A percentile compares a stretch with the other conserved stretches of the same genome.
These are phyloP conservation scores for Megalops cyprinoides DNA, from an alignment of 2,797 vertebrate genomes.

Conservation along the genomic window DNA sequence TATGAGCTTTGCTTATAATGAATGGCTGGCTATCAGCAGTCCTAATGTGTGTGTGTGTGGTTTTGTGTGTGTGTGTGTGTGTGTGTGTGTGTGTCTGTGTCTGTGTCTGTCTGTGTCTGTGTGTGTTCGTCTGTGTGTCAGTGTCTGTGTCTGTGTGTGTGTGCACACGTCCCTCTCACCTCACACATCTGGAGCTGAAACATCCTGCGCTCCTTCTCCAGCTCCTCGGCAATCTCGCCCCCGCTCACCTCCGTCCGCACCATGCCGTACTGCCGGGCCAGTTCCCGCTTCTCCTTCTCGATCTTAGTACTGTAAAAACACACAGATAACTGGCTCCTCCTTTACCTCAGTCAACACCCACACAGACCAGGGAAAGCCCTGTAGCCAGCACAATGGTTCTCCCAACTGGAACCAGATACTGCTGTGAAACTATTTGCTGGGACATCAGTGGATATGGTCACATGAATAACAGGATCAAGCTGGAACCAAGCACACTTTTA, in stretches of 20 bases:
- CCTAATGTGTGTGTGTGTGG: not conserved
- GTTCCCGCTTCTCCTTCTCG: conserved; percentile 83
- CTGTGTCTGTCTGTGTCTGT: not conserved
- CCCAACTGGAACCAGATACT: too few species aligned
- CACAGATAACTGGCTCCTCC: conserved; percentile 18
- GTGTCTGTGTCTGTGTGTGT: not conserved
- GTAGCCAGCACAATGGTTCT: not conserved
- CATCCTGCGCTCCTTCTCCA: conserved; percentile 82
- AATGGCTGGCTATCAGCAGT: too few species aligned
- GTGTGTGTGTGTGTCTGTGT: not conserved
- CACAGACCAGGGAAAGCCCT: not conserved
- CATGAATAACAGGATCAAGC: too few species aligned
- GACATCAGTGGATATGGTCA: too few species aligned
- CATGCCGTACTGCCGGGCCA: conserved; percentile 84
- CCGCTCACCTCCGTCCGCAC: conserved; percentile 79
- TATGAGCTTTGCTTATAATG: too few species aligned
- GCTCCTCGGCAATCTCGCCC: conserved; percentile 83
- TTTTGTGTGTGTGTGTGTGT: not conserved
- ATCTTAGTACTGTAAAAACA: conserved; percentile 74
- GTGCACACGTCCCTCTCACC: conserved; percentile 47
- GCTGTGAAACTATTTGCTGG: too few species aligned
- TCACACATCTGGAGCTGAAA: conserved; percentile 86
- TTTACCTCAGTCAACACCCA: not conserved
- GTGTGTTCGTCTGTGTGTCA: not conserved
- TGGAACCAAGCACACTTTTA: too few species aligned